These are phyloP conservation scores for Cranoglanis bouderius DNA, from an alignment of 2,113 vertebrate species.

Conservation along the genomic window DNA sequence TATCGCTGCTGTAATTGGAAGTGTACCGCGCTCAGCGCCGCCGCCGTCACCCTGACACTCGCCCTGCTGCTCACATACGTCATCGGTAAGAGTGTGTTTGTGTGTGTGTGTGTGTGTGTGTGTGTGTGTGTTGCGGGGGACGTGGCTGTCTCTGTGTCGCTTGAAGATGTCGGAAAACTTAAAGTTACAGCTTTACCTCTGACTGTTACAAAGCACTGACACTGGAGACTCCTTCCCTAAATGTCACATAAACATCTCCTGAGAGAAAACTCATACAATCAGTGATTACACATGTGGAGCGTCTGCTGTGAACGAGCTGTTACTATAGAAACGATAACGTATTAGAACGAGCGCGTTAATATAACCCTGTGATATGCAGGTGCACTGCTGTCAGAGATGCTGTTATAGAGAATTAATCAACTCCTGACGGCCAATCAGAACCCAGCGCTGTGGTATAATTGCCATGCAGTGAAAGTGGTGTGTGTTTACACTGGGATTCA, in stretches of 20 bases:
- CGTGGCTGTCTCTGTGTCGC: background rate
- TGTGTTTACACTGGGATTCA: background rate
- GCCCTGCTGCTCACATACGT: conserved; percentile 85
- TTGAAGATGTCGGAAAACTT: too few species aligned
- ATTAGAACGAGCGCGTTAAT: background rate
- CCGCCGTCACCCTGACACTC: conserved; percentile 82
- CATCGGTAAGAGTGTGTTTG: conserved; percentile 79
- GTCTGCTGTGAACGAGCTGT: background rate
- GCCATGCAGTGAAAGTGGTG: background rate
- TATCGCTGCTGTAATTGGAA: conserved; percentile 91
- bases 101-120: background rate
- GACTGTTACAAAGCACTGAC: too few species aligned
- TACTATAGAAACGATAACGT: background rate
- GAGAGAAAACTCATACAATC: too few species aligned
- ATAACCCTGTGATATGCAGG: too few species aligned
- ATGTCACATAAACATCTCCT: too few species aligned
- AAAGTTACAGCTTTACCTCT: too few species aligned
- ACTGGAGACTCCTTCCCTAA: too few species aligned
- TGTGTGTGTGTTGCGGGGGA: background rate
- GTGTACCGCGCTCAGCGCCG: conserved; percentile 85
- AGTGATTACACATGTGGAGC: too few species aligned
- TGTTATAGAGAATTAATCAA: background rate
- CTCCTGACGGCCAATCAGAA: background rate
- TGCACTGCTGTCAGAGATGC: background rate
- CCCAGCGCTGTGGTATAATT: background rate